phyloP scores from a whole-genome alignment of 2,797 vertebrate genomes.

The Momotus momota region DNA sequence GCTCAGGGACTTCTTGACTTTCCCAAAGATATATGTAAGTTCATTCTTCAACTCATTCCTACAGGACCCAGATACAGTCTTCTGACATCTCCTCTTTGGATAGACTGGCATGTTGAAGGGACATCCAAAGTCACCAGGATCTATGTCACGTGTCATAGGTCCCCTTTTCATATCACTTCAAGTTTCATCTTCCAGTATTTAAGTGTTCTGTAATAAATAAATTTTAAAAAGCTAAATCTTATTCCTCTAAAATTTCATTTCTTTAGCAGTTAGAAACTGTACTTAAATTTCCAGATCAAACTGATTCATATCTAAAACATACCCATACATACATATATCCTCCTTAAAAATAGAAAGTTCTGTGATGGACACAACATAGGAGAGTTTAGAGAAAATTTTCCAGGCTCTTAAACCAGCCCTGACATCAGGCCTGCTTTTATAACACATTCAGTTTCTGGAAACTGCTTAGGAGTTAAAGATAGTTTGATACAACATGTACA shows the following conservation, averaged over 20 bases:
- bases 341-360: neutral
- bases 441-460: neutral
- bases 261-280: neutral
- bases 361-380: neutral
- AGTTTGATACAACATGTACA: neutral
- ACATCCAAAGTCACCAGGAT: neutral
- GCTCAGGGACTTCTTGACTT: neutral
- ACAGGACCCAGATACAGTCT: neutral
- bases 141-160: neutral
- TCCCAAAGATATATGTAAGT: neutral
- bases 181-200: neutral
- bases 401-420: neutral
- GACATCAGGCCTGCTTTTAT: neutral
- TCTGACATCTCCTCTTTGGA: neutral
- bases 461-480: neutral
- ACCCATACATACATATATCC: accelerated
- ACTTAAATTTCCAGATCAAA: neutral
- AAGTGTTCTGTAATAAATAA: neutral
- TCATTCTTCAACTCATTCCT: neutral
- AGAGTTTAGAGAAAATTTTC: neutral
- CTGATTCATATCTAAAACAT: neutral
- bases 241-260: neutral
- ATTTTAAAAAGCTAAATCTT: neutral
- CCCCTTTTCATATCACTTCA: neutral
- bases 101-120: neutral